These are phyloP conservation scores for Mobula birostris DNA, from an alignment of 2,113 vertebrate genomes.

Conservation along the genomic window DNA sequence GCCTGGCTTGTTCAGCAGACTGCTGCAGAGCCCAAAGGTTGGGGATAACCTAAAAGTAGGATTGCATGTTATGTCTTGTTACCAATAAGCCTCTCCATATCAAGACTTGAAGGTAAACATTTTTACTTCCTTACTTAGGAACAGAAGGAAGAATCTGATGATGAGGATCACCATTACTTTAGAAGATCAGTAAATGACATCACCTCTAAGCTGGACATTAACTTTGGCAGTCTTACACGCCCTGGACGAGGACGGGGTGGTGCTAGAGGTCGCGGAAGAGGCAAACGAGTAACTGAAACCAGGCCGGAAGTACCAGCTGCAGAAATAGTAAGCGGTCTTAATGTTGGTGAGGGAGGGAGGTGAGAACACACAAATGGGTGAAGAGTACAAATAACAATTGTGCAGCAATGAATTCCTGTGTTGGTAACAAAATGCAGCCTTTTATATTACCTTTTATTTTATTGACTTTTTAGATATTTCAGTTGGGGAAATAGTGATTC, in stretches of 20 bases:
- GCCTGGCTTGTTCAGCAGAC: background rate
- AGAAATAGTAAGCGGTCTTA: constrained; percentile 47
- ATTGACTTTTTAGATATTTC: too few relatives aligned
- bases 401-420: background rate
- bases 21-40: background rate
- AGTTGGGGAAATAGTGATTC: too few relatives aligned
- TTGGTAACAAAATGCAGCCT: background rate
- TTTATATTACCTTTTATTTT: too few relatives aligned
- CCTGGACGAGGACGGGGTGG: constrained; percentile 70
- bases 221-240: constrained; percentile 78
- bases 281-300: constrained; percentile 40
- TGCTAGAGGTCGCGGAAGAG: constrained; percentile 53
- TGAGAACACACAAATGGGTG: background rate
- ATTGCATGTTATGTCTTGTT: background rate
- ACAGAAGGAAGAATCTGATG: constrained; percentile 54
- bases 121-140: constrained; percentile 46
- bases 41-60: background rate
- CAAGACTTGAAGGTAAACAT: background rate
- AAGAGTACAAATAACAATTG: background rate
- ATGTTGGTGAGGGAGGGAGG: background rate
- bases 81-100: background rate
- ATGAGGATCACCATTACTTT: constrained; percentile 58
- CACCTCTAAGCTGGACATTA: constrained; percentile 84
- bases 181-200: constrained; percentile 84
- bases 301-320: constrained; percentile 45